Evolutionary conservation across 2,797 vertebrate species (phyloP).

Genomic region (Coregonus ussuriensis): DNA sequence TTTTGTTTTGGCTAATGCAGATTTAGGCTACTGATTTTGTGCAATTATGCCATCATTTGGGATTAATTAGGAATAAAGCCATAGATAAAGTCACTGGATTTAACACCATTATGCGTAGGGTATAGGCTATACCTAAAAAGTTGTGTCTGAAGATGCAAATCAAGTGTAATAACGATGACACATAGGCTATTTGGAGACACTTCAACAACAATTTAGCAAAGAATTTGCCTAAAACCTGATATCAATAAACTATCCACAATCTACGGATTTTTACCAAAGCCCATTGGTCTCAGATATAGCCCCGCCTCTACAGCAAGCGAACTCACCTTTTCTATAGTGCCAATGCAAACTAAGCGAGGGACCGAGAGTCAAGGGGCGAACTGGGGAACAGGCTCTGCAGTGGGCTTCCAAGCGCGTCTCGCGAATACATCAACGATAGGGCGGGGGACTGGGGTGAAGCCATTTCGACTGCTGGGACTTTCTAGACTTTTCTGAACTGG

Average conservation of each 20-base stretch:
- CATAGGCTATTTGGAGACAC: background rate
- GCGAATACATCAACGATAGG: background rate
- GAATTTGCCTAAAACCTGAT: background rate
- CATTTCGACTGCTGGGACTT: slow-evolving; percentile 22
- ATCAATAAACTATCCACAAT: background rate
- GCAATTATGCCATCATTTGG: no score
- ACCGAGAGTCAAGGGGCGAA: slow-evolving; percentile 52
- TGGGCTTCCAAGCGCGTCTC: slow-evolving; percentile 17
- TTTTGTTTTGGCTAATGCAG: no score
- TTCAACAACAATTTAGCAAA: background rate
- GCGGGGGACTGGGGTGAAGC: slow-evolving; percentile 9
- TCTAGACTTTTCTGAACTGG: background rate
- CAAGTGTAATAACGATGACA: no score
- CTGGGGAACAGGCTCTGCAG: slow-evolving; percentile 31
- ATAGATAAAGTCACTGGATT: no score
- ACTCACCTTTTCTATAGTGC: slow-evolving; percentile 64
- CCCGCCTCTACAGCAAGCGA: slow-evolving; percentile 72
- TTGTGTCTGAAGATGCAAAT: background rate
- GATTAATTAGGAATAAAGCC: no score
- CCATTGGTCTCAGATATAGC: slow-evolving; percentile 67
- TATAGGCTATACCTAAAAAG: background rate
- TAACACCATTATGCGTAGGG: background rate
- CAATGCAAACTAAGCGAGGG: slow-evolving; percentile 60
- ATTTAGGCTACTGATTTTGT: background rate
- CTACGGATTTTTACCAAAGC: slow-evolving; percentile 63